phyloP scores from a whole-genome alignment of 2,888 invertebrate species.

The Ectobius pallidus region DNA sequence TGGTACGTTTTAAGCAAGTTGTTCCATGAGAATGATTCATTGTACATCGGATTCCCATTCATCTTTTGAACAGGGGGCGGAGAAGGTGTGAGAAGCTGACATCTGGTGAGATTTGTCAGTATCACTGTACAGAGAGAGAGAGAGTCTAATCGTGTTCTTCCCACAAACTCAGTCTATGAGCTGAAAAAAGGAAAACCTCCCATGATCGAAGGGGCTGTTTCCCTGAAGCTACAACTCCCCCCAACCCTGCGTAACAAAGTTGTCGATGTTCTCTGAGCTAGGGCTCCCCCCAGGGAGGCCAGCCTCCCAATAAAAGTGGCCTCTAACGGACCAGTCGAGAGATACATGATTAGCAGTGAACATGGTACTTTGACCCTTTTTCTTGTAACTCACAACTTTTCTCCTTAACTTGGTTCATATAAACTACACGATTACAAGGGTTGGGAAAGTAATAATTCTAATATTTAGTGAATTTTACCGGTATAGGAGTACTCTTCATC shows the following conservation, averaged over 20 bases:
- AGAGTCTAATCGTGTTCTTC: conserved; percentile 11
- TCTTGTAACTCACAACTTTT: too few species aligned
- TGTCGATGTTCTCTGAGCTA: not conserved
- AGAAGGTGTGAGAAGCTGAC: not conserved
- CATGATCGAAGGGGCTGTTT: conserved; percentile 1
- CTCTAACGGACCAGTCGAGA: not conserved
- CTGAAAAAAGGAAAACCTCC: not conserved
- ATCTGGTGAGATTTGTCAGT: conserved; percentile 14
- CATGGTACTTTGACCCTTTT: too few species aligned
- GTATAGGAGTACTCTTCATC: too few species aligned
- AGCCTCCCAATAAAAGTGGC: not conserved
- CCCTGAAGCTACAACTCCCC: not conserved
- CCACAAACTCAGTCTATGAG: not conserved
- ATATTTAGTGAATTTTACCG: too few species aligned
- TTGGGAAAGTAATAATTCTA: too few species aligned
- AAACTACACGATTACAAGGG: not conserved
- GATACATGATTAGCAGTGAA: conserved; percentile 1
- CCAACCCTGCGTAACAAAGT: not conserved
- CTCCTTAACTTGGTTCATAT: not conserved
- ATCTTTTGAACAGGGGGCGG: not conserved
- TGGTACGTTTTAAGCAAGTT: too few species aligned
- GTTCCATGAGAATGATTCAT: not conserved
- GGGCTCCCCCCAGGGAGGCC: not conserved
- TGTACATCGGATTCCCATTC: conserved; percentile 8
- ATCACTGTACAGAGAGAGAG: not conserved